phyloP scores from a whole-genome alignment of 2,113 vertebrate species.

The Hippocampus zosterae region DNA sequence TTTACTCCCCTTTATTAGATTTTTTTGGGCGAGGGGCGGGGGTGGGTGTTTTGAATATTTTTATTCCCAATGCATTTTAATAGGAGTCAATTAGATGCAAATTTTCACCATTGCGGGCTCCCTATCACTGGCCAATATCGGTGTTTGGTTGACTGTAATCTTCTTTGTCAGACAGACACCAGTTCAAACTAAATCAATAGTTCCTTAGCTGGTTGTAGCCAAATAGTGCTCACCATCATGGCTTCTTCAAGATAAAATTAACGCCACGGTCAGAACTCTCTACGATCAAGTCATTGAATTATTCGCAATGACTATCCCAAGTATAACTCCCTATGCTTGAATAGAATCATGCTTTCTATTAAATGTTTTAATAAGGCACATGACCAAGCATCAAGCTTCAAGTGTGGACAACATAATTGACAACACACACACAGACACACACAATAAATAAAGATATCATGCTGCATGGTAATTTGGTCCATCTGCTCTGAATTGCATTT shows the following conservation, averaged over 20 bases:
- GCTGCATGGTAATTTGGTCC: slow-evolving; percentile 34
- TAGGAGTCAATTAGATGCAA: no score
- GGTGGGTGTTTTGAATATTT: no score
- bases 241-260: not conserved
- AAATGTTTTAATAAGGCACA: not conserved
- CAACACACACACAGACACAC: not conserved
- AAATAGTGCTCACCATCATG: not conserved
- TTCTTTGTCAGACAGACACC: not conserved
- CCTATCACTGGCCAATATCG: no score
- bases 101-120: no score
- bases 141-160: no score
- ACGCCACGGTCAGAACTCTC: not conserved
- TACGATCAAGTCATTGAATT: not conserved
- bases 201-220: not conserved
- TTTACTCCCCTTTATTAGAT: not conserved
- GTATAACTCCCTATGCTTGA: not conserved
- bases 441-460: slow-evolving; percentile 14
- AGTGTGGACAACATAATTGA: slow-evolving; percentile 1
- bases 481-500: slow-evolving; percentile 38
- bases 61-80: no score
- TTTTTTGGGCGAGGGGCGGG: no score
- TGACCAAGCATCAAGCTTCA: not conserved
- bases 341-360: not conserved
- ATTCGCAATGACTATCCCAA: not conserved
- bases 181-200: not conserved